phyloP scores from a whole-genome alignment of 2,113 vertebrate species.

The Dipodomys merriami region DNA sequence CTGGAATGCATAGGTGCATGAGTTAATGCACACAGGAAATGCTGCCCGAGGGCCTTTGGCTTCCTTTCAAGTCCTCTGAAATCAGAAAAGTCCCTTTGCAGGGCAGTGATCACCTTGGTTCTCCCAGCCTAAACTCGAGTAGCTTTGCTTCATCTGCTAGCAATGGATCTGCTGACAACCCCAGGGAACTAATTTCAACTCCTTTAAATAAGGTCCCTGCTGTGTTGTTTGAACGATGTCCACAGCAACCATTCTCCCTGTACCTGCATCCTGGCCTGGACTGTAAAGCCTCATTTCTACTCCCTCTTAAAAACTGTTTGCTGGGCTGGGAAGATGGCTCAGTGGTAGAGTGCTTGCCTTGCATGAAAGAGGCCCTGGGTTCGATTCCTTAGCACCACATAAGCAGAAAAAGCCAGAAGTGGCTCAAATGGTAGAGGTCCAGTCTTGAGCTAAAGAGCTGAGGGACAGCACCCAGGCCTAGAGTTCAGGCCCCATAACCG shows the following conservation, averaged over 20 bases:
- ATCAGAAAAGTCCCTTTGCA: neutral
- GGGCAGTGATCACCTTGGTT: neutral
- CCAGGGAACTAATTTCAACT: conserved; percentile 72
- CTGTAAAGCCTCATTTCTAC: neutral
- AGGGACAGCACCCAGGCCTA: too few species aligned
- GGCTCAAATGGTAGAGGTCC: too few species aligned
- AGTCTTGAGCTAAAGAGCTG: too few species aligned
- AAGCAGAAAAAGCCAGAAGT: too few species aligned
- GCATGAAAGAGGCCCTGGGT: too few species aligned
- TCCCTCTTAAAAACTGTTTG: conserved; percentile 37
- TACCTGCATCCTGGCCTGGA: neutral
- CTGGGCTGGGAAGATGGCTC: neutral
- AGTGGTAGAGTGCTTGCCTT: too few species aligned
- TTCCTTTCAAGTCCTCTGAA: neutral
- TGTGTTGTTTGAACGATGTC: conserved; percentile 48
- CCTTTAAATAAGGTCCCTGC: conserved; percentile 67
- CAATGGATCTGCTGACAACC: conserved; percentile 57
- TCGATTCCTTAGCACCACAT: too few species aligned
- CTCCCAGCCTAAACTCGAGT: conserved; percentile 50
- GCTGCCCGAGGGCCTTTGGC: neutral
- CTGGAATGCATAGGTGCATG: neutral
- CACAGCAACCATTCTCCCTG: conserved; percentile 17
- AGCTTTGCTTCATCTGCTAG: conserved; percentile 60
- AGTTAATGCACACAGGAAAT: neutral
- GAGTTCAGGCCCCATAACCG: too few species aligned